Conservation (phyloP, 2,797 vertebrate genomes). For the Amazonetta brasiliensis region DNA sequence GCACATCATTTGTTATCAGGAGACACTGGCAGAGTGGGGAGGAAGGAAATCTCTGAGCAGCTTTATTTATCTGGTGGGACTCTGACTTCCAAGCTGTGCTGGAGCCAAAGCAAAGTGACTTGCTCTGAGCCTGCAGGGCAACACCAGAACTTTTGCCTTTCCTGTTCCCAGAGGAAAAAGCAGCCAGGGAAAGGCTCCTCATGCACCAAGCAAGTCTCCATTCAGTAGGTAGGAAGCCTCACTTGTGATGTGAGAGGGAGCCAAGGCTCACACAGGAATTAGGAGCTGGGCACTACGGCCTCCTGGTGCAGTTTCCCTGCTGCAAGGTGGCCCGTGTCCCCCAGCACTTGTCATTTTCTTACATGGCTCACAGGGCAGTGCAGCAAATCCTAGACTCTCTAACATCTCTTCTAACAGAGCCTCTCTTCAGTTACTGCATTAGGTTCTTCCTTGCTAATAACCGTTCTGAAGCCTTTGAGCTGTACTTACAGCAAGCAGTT, state of each 20-base stretch:
- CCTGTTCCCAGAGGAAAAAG: background rate
- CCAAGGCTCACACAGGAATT: background rate
- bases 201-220: background rate
- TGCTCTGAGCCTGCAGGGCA: background rate
- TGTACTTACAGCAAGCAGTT: background rate
- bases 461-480: constrained; percentile 12
- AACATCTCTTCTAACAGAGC: background rate
- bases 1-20: background rate
- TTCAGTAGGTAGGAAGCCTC: constrained; percentile 16
- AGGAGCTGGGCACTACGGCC: background rate
- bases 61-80: background rate
- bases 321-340: background rate
- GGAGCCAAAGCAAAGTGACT: background rate
- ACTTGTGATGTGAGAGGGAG: background rate
- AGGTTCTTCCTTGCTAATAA: background rate
- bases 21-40: background rate
- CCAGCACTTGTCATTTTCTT: background rate
- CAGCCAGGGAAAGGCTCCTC: background rate
- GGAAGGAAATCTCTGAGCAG: background rate
- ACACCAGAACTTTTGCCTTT: background rate
- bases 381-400: background rate
- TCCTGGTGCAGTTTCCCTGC: background rate
- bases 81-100: background rate
- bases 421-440: background rate
- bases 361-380: background rate